These are phyloP conservation scores for Drosophila pallidifrons DNA, from an alignment of 1,140 invertebrate species.

Conservation along the genomic window DNA sequence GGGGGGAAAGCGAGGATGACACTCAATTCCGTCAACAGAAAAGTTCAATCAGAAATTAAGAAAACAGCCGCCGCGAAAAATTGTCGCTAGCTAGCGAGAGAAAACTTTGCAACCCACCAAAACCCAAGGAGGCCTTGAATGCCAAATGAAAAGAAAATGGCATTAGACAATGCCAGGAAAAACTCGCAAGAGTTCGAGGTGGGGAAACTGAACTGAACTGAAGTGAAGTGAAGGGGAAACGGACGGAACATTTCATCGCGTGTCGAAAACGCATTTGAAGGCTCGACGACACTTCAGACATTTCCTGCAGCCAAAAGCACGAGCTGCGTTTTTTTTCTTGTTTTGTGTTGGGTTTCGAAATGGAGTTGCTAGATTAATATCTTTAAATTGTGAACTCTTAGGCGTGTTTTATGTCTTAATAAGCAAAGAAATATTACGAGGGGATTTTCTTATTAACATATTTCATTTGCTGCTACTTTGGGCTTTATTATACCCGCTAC, in stretches of 20 bases:
- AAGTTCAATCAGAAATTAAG: conserved; percentile 84
- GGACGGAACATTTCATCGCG: conserved; percentile 70
- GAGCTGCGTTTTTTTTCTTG: conserved; percentile 4
- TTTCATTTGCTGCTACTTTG: neutral
- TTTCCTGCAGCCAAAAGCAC: conserved; percentile 55
- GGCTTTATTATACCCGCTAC: too few relatives aligned
- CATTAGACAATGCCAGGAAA: conserved; percentile 65
- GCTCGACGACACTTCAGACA: conserved; percentile 76
- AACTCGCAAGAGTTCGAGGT: conserved; percentile 9
- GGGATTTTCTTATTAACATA: neutral
- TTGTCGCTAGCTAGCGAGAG: conserved; percentile 48
- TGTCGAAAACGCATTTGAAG: conserved; percentile 78
- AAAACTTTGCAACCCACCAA: conserved; percentile 44
- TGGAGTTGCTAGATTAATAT: conserved; percentile 16
- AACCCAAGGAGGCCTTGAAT: conserved; percentile 1
- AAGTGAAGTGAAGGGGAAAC: neutral
- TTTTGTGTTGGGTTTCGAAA: neutral
- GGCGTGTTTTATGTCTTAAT: conserved; percentile 2
- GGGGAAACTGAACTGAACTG: conserved; percentile 15
- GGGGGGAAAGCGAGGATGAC: conserved; percentile 16
- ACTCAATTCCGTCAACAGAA: conserved; percentile 78
- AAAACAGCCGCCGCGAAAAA: conserved; percentile 79
- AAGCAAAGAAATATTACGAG: neutral
- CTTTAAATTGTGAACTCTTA: conserved; percentile 25
- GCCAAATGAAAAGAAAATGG: conserved; percentile 60